phyloP scores from a whole-genome alignment of 2,113 vertebrate genomes.

The Platycercus adscitus region DNA sequence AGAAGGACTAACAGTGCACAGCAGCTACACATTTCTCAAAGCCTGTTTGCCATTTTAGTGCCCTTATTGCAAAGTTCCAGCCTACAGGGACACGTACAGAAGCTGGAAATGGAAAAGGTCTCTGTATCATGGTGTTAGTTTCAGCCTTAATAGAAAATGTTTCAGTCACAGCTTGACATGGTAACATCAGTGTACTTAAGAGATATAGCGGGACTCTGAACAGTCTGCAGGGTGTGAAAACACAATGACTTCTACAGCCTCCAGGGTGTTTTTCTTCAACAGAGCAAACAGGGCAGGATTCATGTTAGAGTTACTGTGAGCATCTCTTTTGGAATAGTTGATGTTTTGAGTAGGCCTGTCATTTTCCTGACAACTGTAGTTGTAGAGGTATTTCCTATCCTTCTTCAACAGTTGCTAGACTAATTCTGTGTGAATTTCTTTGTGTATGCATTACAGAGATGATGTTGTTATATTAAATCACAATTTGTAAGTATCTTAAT shows the following conservation, averaged over 20 bases:
- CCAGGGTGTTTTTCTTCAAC: slow-evolving; percentile 24
- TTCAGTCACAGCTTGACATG: slow-evolving; percentile 62
- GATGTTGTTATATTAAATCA: neutral
- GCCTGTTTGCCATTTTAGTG: neutral
- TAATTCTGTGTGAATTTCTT: neutral
- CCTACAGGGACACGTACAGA: neutral
- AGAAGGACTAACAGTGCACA: neutral
- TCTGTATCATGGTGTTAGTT: neutral
- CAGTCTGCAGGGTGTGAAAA: slow-evolving; percentile 56
- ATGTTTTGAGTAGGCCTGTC: neutral
- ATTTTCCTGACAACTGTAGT: neutral
- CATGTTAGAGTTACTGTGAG: neutral
- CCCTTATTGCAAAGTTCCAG: neutral
- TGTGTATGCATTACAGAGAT: neutral
- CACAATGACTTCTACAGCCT: slow-evolving; percentile 31
- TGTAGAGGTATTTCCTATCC: neutral
- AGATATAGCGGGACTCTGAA: slow-evolving; percentile 27
- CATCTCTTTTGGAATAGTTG: neutral
- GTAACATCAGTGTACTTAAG: slow-evolving; percentile 47
- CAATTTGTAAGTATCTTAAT: neutral
- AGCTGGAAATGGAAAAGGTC: neutral
- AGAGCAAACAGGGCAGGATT: neutral
- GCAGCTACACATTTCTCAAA: neutral
- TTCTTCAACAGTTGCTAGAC: neutral
- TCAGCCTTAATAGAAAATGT: slow-evolving; percentile 51